Evolutionary conservation across 2,888 invertebrate species (phyloP).

Genomic region (Trachelus troglodyta): DNA sequence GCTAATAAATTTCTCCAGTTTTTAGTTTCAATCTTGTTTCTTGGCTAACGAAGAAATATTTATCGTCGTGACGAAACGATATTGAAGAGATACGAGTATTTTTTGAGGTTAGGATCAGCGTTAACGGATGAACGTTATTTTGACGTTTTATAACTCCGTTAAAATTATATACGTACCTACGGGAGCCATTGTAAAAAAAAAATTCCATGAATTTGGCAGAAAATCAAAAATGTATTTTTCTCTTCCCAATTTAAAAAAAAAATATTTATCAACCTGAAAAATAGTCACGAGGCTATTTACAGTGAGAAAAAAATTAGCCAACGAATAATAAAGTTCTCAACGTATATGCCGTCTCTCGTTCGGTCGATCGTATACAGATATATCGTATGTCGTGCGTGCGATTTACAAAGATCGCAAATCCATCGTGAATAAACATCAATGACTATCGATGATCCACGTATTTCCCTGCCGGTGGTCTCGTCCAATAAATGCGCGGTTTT

Average conservation of each 20-base stretch:
- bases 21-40: neutral
- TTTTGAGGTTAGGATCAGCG: neutral
- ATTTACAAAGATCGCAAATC: neutral
- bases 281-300: neutral
- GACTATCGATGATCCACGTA: neutral
- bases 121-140: neutral
- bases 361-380: neutral
- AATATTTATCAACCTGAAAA: neutral
- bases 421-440: neutral
- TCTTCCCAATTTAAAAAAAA: too few relatives aligned
- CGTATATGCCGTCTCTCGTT: neutral
- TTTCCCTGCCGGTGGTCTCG: neutral
- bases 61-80: neutral
- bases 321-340: neutral
- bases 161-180: neutral
- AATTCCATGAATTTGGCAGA: neutral
- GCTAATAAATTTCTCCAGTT: neutral
- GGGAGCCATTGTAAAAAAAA: neutral
- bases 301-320: neutral
- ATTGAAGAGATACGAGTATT: neutral
- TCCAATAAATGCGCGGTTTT: slow-evolving; percentile 28
- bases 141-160: neutral
- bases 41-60: neutral
- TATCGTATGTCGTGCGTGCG: neutral
- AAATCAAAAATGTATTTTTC: neutral